These are phyloP conservation scores for Dicaeum eximium DNA, from an alignment of 2,113 vertebrate genomes.

Conservation along the genomic window DNA sequence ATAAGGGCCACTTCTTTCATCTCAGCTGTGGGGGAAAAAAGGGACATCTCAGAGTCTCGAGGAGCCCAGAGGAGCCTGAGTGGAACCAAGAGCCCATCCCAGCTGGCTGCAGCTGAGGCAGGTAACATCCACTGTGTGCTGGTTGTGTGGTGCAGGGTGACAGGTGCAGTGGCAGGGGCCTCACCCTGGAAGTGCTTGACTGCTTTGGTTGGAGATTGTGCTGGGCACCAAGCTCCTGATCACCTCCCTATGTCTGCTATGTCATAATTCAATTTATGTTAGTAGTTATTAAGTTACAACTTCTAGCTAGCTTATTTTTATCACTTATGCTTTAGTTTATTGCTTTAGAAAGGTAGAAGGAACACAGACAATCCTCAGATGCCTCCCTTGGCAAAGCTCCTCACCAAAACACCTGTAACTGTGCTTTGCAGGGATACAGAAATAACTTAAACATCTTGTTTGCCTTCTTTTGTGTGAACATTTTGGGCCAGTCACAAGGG, in stretches of 20 bases:
- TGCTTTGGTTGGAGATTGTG: background rate
- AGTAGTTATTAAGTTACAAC: background rate
- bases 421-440: fast-evolving
- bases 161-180: fast-evolving
- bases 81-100: background rate
- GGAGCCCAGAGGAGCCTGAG: background rate
- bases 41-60: fast-evolving
- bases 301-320: background rate
- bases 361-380: background rate
- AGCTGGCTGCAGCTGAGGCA: background rate
- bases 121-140: background rate
- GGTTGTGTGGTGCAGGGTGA: background rate
- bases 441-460: background rate
- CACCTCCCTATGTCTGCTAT: background rate
- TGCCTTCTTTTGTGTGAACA: background rate
- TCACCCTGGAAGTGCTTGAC: background rate
- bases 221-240: background rate
- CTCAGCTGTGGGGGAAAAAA: background rate
- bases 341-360: background rate
- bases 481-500: background rate
- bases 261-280: background rate
- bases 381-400: background rate
- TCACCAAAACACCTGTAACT: too few species aligned
- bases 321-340: background rate
- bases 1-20: background rate